Percentiles rank a stretch among this genome's conserved stretches.
Conservation (phyloP, 2,113 vertebrate species). For the Osmerus mordax region DNA sequence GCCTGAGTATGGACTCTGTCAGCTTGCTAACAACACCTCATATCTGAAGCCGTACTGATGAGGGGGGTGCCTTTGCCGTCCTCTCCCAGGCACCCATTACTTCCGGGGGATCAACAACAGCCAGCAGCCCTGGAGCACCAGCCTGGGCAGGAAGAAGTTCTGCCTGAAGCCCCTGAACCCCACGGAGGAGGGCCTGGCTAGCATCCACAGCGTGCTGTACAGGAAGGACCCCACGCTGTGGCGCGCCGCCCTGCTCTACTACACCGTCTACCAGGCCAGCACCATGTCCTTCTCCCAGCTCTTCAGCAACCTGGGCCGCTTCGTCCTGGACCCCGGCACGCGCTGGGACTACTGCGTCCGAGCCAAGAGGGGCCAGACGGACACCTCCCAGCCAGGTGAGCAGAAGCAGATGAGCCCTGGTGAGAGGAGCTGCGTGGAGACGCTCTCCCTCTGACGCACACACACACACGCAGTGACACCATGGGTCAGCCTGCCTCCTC, state of each 20-base stretch:
- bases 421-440: too few relatives aligned
- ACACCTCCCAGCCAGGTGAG: conserved; percentile 85
- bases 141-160: conserved; percentile 73
- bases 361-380: conserved; percentile 90
- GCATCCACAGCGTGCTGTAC: conserved; percentile 91
- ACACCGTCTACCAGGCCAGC: conserved; percentile 87
- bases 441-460: too few relatives aligned
- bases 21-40: too few relatives aligned
- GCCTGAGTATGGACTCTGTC: too few relatives aligned
- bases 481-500: neutral
- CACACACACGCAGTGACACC: neutral
- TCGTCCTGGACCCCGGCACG: conserved; percentile 86
- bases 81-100: conserved; percentile 86
- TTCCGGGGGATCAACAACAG: conserved; percentile 89
- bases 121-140: conserved; percentile 86
- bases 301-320: conserved; percentile 80
- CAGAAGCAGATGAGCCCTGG: neutral
- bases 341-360: conserved; percentile 95
- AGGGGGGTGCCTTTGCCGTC: neutral
- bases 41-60: too few relatives aligned
- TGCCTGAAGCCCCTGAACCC: conserved; percentile 87
- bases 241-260: conserved; percentile 92
- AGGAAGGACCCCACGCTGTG: conserved; percentile 90
- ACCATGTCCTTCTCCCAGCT: conserved; percentile 86
- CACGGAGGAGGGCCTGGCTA: conserved; percentile 92